phyloP scores from a whole-genome alignment of 2,888 invertebrate species.

The Rhaphigaster nebulosa region DNA sequence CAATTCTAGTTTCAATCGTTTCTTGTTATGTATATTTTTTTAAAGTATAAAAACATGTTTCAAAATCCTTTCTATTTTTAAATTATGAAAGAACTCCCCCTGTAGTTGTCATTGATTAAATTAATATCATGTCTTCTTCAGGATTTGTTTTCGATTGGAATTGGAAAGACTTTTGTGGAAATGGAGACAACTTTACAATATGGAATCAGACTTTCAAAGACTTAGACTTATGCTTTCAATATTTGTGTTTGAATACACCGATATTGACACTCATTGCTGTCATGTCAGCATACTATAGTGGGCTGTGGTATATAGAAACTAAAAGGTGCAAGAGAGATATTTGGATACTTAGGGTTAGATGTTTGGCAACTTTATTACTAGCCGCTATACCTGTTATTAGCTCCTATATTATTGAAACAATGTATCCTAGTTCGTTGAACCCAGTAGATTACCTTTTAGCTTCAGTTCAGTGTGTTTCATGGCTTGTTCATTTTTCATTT shows the following conservation, averaged over 20 bases:
- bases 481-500: conserved; percentile 87
- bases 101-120: background rate
- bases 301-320: conserved; percentile 76
- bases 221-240: conserved; percentile 88
- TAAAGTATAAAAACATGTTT: background rate
- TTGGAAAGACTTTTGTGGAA: conserved; percentile 84
- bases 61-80: background rate
- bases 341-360: conserved; percentile 76
- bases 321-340: conserved; percentile 76
- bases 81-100: background rate
- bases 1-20: background rate
- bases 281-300: conserved; percentile 85
- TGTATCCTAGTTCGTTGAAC: conserved; percentile 67
- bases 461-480: conserved; percentile 80
- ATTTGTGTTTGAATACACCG: conserved; percentile 85
- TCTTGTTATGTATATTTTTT: background rate
- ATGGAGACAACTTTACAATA: conserved; percentile 76
- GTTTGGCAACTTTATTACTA: conserved; percentile 75
- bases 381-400: conserved; percentile 75
- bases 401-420: conserved; percentile 69
- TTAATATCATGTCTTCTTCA: conserved; percentile 47
- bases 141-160: conserved; percentile 72
- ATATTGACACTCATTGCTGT: conserved; percentile 80
- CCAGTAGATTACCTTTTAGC: conserved; percentile 81
- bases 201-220: conserved; percentile 81